Base-by-base conservation (phyloP, 1,140 invertebrate genomes). In the Drosophila nebulosa region DNA sequence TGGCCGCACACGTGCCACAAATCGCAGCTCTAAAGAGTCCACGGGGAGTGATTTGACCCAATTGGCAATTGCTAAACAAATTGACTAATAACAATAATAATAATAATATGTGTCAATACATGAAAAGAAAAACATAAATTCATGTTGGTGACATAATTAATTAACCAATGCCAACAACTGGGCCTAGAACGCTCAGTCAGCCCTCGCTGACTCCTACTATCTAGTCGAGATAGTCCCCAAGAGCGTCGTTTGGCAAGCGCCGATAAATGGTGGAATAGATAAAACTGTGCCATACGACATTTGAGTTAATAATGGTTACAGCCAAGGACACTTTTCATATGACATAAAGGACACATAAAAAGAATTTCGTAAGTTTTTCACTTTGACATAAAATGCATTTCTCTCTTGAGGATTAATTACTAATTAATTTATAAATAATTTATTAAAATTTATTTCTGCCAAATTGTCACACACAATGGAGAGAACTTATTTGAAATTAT, bases 301-400 rank as follows among this genome's bases (percentile, higher is more conserved):
- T 81, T 85, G 66, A 80, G 76, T 78, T 85, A 86, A 85, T 85
- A 86, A 86, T 85, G 68, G 78, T 74, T 83, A 66, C 72, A 46
- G 81, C 57, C 83, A 85, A 76, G 53, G 83, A 57, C 81, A 85
- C 86, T 86, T 86, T 73, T 85, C 81, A 86, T 81, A 58, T 59
- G 68, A 72, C 66, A 30, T 14, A 30, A 16, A 30, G 24, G 4
- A 53, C 46, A 62, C 57, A n/a, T n/a, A n/a, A 36, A 21, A 36
- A 10, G 36, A 55, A 50, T 1, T 46, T 46, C 9, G 9, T 12
- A 32, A 32, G 9, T 32, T 32, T 32, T 12, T 9, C 30, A 32
- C 9, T n/a, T n/a, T 10, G 30, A 46, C 39, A 46, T 10, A 46
- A 46, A 46, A 21, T 46, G 18, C 16, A 32, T 32, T 32, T 32